These are phyloP conservation scores for Paedocypris sp. DNA, from an alignment of 2,113 vertebrate genomes.

Conservation along the genomic window DNA sequence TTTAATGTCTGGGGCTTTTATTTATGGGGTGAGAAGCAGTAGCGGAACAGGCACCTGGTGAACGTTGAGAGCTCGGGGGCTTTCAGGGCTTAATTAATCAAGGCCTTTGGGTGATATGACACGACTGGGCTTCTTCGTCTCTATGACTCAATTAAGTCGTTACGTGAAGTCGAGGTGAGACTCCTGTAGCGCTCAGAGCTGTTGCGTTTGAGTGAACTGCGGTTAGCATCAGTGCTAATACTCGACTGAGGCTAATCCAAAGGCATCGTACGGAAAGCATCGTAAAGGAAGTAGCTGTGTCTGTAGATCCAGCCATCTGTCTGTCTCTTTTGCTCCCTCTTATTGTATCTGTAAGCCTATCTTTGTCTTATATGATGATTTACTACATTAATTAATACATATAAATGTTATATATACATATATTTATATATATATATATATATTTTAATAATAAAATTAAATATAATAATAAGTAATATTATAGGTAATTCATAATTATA, in stretches of 20 bases:
- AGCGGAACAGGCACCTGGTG: slow-evolving; percentile 62
- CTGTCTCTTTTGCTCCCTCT: no score
- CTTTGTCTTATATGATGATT: no score
- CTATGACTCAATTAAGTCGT: slow-evolving; percentile 66
- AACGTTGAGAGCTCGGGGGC: slow-evolving; percentile 56
- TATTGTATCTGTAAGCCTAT: no score
- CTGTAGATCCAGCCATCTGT: no score
- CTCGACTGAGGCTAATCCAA: slow-evolving; percentile 34
- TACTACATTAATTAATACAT: no score
- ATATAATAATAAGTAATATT: no score
- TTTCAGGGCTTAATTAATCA: slow-evolving; percentile 69
- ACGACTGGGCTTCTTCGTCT: slow-evolving; percentile 49
- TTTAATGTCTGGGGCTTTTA: slow-evolving; percentile 40
- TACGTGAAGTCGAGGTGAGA: slow-evolving; percentile 54
- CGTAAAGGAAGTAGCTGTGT: no score
- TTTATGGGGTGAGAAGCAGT: slow-evolving; percentile 55
- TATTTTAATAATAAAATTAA: no score
- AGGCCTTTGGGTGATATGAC: slow-evolving; percentile 67
- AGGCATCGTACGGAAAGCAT: no score
- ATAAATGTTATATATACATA: no score
- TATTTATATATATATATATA: no score
- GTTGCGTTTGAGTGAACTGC: slow-evolving; percentile 26
- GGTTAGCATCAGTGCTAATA: slow-evolving; percentile 28
- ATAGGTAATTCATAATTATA: no score
- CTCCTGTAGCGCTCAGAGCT: slow-evolving; percentile 47